Evolutionary conservation across 2,888 invertebrate genomes (phyloP), one percentile per base, ranked within the genome.

Genomic region (Drosophila multiciliata): DNA sequence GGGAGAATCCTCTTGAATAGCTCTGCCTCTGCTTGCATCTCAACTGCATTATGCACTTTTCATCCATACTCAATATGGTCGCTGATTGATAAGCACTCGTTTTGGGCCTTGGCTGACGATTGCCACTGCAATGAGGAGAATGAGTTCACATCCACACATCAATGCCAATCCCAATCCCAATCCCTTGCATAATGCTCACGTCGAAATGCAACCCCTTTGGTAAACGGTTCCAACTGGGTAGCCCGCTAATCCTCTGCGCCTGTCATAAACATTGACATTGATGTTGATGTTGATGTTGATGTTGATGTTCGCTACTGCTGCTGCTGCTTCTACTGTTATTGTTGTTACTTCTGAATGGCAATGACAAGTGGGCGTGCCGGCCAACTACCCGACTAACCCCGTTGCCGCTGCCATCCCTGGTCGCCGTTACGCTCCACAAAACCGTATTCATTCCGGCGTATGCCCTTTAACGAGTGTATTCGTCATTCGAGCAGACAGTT

Each of bases 221-320:
- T 67, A 86, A 87, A 73, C 82, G 49, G 79, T 87, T 87, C 77
- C 87, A 59, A 75, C 67, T 72, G 86, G 85, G 63, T 85, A 84
- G 68, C 74, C 70, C 89, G 90, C 89, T 86, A 90, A 86, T 86
- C 85, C 87, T 80, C 75, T 80, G 83, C 74, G 90, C 84, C 89
- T 89, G 87, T 90, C 89, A 87, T 90, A 87, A 90, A 75, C 87
- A 90, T 84, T 87, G 89, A 87, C 82, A 78, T 89, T 87, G 85
- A 85, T 90, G 85, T 87, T 88, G 87, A 88, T 82, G 23, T 23
- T 23, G 23, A 23, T n/a, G n/a, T n/a, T n/a, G n/a, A n/a, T 45
- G 75, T 63, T 73, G 50, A 45, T 71, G 79, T 58, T 64, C 45
- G 59, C 68, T 70, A 45, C 52, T 74, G 68, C 33, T 68, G 23